Conservation (phyloP, 92 coral and sea anemone genomes). For the Micromussa lordhowensis region DNA sequence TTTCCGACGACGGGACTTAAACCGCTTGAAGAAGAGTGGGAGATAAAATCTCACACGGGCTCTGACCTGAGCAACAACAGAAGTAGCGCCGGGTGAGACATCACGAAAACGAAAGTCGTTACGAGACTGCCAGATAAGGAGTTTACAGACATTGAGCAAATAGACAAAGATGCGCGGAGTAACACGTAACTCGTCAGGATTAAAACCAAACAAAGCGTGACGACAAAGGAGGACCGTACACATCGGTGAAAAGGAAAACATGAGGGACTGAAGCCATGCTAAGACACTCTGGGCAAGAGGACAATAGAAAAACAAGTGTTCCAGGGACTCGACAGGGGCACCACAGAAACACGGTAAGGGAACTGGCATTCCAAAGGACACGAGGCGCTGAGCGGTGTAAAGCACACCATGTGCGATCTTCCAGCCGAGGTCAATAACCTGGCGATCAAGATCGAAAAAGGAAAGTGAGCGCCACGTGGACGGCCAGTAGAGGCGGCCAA, state of each 20-base stretch:
- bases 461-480: slow-evolving; percentile 26
- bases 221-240: neutral
- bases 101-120: slow-evolving; percentile 42
- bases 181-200: neutral
- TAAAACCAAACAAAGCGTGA: slow-evolving; percentile 29
- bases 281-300: slow-evolving; percentile 34
- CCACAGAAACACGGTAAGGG: slow-evolving; percentile 24
- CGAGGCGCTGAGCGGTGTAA: slow-evolving; percentile 33
- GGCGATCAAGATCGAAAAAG: slow-evolving; percentile 9
- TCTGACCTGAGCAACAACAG: neutral
- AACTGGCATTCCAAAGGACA: neutral
- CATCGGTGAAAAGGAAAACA: neutral
- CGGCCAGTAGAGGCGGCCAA: slow-evolving; percentile 24
- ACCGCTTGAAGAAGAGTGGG: slow-evolving; percentile 4
- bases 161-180: slow-evolving; percentile 26
- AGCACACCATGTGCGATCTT: slow-evolving; percentile 46
- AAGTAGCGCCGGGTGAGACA: slow-evolving; percentile 13
- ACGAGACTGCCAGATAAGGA: slow-evolving; percentile 29
- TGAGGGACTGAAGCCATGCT: slow-evolving; percentile 1
- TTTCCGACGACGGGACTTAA: too few relatives aligned
- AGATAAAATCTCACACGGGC: slow-evolving; percentile 11
- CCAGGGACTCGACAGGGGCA: neutral
- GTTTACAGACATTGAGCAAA: neutral
- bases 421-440: slow-evolving; percentile 26
- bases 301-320: slow-evolving; percentile 28